These are phyloP conservation scores for Tachypleus tridentatus DNA, from an alignment of 1,140 invertebrate genomes.

Conservation along the genomic window DNA sequence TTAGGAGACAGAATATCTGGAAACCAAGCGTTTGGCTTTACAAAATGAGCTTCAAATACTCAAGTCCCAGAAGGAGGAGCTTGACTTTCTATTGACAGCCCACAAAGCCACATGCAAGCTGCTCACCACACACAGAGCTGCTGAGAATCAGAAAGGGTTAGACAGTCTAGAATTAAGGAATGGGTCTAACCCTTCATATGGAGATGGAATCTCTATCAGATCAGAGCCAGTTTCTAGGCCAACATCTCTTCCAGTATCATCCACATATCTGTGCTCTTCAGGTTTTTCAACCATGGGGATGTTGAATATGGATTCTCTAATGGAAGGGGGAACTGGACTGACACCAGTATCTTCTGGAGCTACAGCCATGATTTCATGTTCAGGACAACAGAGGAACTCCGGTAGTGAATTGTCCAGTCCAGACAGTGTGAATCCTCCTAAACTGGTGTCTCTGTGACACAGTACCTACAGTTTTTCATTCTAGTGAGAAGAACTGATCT, in stretches of 20 bases:
- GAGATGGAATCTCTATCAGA: conserved; percentile 6
- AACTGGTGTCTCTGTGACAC: conserved; percentile 54
- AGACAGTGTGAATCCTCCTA: conserved; percentile 49
- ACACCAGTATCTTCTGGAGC: conserved; percentile 50
- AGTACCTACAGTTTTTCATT: too few relatives aligned
- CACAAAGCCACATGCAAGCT: conserved; percentile 51
- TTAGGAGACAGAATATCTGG: conserved; percentile 75
- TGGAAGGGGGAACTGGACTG: conserved; percentile 81
- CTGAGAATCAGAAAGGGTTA: too few relatives aligned
- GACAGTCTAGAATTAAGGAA: too few relatives aligned
- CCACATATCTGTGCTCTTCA: conserved; percentile 9
- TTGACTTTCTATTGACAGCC: conserved; percentile 62
- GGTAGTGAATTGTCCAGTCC: conserved; percentile 47
- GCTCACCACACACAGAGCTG: too few relatives aligned
- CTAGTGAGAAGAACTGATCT: too few relatives aligned
- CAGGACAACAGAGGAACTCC: conserved; percentile 50
- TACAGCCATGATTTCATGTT: conserved; percentile 43
- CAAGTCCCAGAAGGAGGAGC: conserved; percentile 58
- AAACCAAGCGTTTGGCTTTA: conserved; percentile 63
- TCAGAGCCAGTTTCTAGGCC: conserved; percentile 9
- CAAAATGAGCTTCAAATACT: conserved; percentile 68
- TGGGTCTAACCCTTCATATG: too few relatives aligned
- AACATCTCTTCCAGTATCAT: conserved; percentile 13
- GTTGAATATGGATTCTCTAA: conserved; percentile 83
- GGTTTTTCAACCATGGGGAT: conserved; percentile 63